Conservation (phyloP, 2,797 vertebrate genomes). For the Sebastes paucispinis region DNA sequence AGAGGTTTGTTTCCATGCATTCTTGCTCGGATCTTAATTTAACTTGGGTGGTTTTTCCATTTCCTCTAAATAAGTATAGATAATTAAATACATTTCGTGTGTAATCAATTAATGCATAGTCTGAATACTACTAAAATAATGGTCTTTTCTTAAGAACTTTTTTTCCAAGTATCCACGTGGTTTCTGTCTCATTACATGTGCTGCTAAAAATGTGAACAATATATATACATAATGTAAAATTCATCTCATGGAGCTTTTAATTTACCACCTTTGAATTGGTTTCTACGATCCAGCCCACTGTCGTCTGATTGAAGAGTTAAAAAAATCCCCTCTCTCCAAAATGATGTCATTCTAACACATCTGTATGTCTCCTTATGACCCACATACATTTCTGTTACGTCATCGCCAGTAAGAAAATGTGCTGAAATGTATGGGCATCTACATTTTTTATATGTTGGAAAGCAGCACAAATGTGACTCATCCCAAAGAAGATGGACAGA, state of each 20-base stretch:
- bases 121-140: background rate
- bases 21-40: background rate
- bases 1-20: background rate
- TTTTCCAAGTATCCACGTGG: background rate
- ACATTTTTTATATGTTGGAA: constrained; percentile 9
- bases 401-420: background rate
- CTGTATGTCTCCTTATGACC: constrained; percentile 2
- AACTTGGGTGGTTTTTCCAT: too few species aligned
- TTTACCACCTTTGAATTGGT: background rate
- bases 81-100: background rate
- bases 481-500: background rate
- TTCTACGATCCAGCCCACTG: background rate
- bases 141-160: background rate
- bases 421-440: constrained; percentile 11
- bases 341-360: constrained; percentile 6
- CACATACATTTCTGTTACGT: constrained; percentile 10
- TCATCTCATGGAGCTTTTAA: background rate
- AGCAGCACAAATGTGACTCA: background rate
- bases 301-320: too few species aligned
- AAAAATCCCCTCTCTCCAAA: background rate
- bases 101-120: background rate
- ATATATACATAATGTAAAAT: background rate
- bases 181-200: background rate
- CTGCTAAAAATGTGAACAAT: background rate
- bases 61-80: background rate